A percentile compares a stretch with the other conserved stretches of the same genome.
phyloP scores from a whole-genome alignment of 1,140 invertebrate genomes.

The Halesus radiatus region DNA sequence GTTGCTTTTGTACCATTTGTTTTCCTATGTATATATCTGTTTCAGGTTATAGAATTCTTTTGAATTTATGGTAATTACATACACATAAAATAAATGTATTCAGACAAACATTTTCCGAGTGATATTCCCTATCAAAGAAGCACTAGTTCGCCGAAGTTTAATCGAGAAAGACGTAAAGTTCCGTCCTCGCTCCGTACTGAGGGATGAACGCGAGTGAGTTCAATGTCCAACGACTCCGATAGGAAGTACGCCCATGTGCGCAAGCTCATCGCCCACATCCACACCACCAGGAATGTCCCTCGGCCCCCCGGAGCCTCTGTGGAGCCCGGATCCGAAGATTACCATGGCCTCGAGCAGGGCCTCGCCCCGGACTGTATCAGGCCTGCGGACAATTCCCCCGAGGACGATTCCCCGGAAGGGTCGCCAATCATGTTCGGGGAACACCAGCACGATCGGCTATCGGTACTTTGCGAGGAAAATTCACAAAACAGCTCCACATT shows the following conservation, averaged over 20 bases:
- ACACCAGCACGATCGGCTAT: conserved; percentile 5
- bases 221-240: conserved; percentile 48
- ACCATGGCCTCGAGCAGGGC: conserved; percentile 48
- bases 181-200: background rate
- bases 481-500: conserved; percentile 7
- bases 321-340: background rate
- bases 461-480: conserved; percentile 44
- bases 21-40: conserved; percentile 2
- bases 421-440: conserved; percentile 26
- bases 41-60: conserved; percentile 17
- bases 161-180: conserved; percentile 1
- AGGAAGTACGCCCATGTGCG: conserved; percentile 61
- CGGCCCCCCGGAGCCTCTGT: conserved; percentile 60
- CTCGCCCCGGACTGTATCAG: background rate
- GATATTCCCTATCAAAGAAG: background rate
- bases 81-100: conserved; percentile 29
- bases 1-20: background rate
- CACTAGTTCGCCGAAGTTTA: conserved; percentile 5
- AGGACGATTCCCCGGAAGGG: conserved; percentile 9
- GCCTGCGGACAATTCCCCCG: conserved; percentile 2
- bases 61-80: conserved; percentile 15
- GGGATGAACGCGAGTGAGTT: conserved; percentile 36
- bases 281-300: conserved; percentile 67
- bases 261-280: conserved; percentile 66
- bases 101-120: background rate